Base-by-base conservation (phyloP, 2,797 vertebrate genomes). In the Sebastes matsubarae region DNA sequence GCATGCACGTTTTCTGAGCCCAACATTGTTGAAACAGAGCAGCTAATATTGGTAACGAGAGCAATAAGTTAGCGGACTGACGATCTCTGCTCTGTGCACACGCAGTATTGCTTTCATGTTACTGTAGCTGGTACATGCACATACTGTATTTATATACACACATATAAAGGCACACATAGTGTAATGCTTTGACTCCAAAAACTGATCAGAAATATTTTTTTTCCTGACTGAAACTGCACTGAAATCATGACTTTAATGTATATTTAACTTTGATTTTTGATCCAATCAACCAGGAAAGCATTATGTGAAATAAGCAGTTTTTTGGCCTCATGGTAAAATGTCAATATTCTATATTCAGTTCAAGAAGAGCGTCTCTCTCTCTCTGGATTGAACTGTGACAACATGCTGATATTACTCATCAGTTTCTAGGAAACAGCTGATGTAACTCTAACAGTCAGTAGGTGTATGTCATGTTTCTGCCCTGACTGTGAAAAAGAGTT, bases 341-440 rank as follows among this genome's bases (percentile, higher is more conserved):
- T 38, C 12, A 38, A n/a, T 25, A 24, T 68, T 54, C 29, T 16
- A 24, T 69, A 24, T 34, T 36, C 13, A 25, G 22, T 36, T 24
- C 3, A 27, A 18, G 8, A 68, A 22, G 2, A 22, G 20, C 1
- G 3, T 34, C 3, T 69, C 50, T 25, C 5, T 55, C 2, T 22
- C 50, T 4, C 67, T 6, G 10, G 32, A 8, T 13, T 50, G 57
- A 82, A 77, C 60, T 38, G 3, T 58, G 54, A 46, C 30, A 32
- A 9, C 65, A 20, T 20, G 65, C 13, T 66, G 29, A 29, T 22
- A 27, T 72, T 29, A 67, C 24, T 68, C 50, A 59, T 68, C 55
- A 22, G 29, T 70, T 77, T 78, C 61, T 25, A 11, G 70, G 55
- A 80, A 86, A 71, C 68, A 78, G 67, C 73, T 75, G 74, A 82